Evolutionary conservation across 2,888 invertebrate species (phyloP), one percentile per base, ranked within the genome.

Genomic region (Chloroclysta siterata): DNA sequence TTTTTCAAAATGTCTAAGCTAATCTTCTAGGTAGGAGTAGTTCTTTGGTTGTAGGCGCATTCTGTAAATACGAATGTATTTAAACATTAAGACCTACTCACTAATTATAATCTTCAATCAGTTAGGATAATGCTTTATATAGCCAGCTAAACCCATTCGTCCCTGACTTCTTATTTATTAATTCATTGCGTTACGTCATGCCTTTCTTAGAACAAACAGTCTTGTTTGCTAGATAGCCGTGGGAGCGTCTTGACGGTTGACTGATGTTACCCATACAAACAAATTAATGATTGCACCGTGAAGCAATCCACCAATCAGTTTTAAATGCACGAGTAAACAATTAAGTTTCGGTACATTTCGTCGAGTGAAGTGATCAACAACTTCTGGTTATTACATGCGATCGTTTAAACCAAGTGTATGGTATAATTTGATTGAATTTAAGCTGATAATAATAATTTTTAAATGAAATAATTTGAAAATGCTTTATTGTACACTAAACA

Each of bases 241-340:
- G 90, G 90, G 90, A 89, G 85, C 75, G 73, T 74, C 79, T 83
- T 85, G 83, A 87, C 85, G 90, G 77, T 87, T 89, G 89, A 90
- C 87, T 90, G 88, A 87, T 89, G 86, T 88, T 90, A 88, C 87
- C 81, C 82, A 90, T 88, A 83, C 82, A 84, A 85, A 83, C 83
- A 85, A 84, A 85, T 87, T 85, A 86, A 85, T 87, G 78, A 81
- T 74, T 74, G 66, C 66, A 73, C 79, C 79, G 78, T 83, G 81
- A 83, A 82, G 80, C 76, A 81, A 84, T 77, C 64, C 57, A 55
- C 69, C 72, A 65, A 65, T 72, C 65, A 77, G 42, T 58, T 69
- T 57, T 57, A 77, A 81, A 75, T 62, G 67, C 72, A 72, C 63
- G 60, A 64, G 66, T 72, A 54, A 48, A 48, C 55, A 55, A 55